These are phyloP conservation scores for Morpho achilles DNA, from an alignment of 2,888 invertebrate genomes.

Conservation along the genomic window DNA sequence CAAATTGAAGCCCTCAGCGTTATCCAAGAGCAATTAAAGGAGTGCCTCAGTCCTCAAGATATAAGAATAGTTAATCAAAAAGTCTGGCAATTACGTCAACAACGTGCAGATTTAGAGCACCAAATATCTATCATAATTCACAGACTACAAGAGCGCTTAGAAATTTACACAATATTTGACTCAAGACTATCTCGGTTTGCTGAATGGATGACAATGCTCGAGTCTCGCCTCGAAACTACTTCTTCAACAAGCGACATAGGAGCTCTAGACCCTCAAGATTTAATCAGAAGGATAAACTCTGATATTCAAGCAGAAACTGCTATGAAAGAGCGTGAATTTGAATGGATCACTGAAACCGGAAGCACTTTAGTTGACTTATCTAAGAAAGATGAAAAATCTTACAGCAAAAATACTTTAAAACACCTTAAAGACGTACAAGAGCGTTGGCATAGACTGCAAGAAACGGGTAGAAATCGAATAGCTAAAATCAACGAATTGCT, in stretches of 20 bases:
- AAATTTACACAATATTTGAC: conserved; percentile 85
- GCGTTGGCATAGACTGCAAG: conserved; percentile 83
- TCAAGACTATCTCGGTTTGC: conserved; percentile 81
- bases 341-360: conserved; percentile 87
- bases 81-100: conserved; percentile 88
- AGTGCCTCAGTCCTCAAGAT: conserved; percentile 90
- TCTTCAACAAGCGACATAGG: conserved; percentile 69
- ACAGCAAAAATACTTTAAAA: conserved; percentile 76
- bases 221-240: conserved; percentile 81
- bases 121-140: conserved; percentile 86
- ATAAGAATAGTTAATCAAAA: conserved; percentile 89
- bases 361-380: conserved; percentile 81
- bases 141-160: conserved; percentile 85
- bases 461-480: conserved; percentile 82
- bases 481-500: conserved; percentile 86
- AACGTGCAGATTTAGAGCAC: conserved; percentile 89
- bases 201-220: conserved; percentile 85
- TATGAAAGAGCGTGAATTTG: conserved; percentile 86
- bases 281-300: conserved; percentile 84
- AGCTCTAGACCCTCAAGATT: conserved; percentile 84
- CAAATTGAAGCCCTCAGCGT: conserved; percentile 86
- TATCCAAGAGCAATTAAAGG: conserved; percentile 89
- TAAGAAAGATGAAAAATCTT: conserved; percentile 80
- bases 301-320: conserved; percentile 87
- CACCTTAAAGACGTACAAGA: conserved; percentile 80